phyloP scores from a whole-genome alignment of 2,113 vertebrate genomes.

The Trematomus loennbergii region DNA sequence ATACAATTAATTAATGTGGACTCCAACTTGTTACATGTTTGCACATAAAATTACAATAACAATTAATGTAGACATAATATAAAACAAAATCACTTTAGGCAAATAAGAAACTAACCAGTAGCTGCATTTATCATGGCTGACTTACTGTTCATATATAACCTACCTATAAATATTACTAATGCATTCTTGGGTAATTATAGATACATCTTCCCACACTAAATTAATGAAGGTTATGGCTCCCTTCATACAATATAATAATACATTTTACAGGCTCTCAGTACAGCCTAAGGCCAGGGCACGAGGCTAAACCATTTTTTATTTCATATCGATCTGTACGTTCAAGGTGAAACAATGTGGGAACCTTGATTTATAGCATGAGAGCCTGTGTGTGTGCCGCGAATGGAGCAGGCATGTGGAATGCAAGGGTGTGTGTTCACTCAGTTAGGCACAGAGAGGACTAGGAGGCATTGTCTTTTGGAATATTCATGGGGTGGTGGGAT shows the following conservation, averaged over 20 bases:
- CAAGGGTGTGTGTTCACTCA: slow-evolving; percentile 31
- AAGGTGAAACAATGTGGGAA: slow-evolving; percentile 70
- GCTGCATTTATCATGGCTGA: slow-evolving; percentile 16
- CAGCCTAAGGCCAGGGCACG: slow-evolving; percentile 26
- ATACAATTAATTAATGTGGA: not conserved
- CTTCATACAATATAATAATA: slow-evolving; percentile 29
- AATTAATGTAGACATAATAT: not conserved
- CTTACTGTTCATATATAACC: not conserved
- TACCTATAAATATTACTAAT: not conserved
- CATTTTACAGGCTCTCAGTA: slow-evolving; percentile 19
- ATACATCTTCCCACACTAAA: slow-evolving; percentile 42
- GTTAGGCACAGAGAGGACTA: slow-evolving; percentile 16
- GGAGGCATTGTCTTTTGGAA: slow-evolving; percentile 52
- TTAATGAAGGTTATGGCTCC: slow-evolving; percentile 47
- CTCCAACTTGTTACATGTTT: slow-evolving; percentile 4
- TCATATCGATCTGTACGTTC: slow-evolving; percentile 58
- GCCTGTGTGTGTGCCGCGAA: slow-evolving; percentile 25
- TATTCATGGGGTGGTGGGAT: slow-evolving; percentile 50
- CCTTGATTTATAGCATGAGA: slow-evolving; percentile 51
- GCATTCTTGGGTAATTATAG: slow-evolving; percentile 43
- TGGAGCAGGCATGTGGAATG: slow-evolving; percentile 39
- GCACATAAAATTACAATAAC: not conserved
- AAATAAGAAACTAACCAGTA: slow-evolving; percentile 3
- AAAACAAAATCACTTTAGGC: slow-evolving; percentile 10
- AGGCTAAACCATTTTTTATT: slow-evolving; percentile 34